Base-by-base conservation (phyloP, 2,113 vertebrate genomes). In the Piaya cayana region DNA sequence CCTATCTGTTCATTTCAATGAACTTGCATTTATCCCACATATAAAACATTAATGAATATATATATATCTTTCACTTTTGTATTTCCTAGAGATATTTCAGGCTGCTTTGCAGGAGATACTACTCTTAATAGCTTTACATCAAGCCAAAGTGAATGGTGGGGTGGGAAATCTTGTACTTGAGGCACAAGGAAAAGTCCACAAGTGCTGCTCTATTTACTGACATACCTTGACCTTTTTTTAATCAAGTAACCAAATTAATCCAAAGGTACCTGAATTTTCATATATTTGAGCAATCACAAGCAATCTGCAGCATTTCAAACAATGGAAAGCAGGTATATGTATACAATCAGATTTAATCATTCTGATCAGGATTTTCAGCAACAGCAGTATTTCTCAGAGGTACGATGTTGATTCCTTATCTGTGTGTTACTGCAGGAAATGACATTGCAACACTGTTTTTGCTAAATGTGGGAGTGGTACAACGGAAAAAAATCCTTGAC, bases 121-220 rank as follows among this genome's bases (percentile, higher is more conserved):
- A 16, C 3, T 22, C 13, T 58, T 50, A 34, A 11, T 5, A 71
- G 6, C 18, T 56, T 5, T 45, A 42, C 12, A 36, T 32, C 15
- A 45, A 4, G 69, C 4, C 1, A 62, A 83, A 84, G 4, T 30
- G 60, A 39, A 42, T n/a, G 11, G 6, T 30, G 22, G 15, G 3
- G 14, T 52, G 11, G 8, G 14, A 83, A 7, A 56, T 56, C 60
- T 72, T 68, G 20, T 17, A 4, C 37, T 27, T 25, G 17, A 9
- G 13, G 16, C 5, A 63, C 0, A 1, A 34, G 10, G 8, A 83
- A 16, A 25, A 4, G 32, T 47, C 15, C 25, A 18, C 8, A 77
- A 58, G 4, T 50, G 10, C 27, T 59, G 6, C 64, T 15, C 23
- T 75, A 36, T 50, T 37, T 85, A 52, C 34, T 52, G 45, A 53